phyloP scores from a whole-genome alignment of 92 coral and sea anemone genomes.

The Parazoanthus darwini region DNA sequence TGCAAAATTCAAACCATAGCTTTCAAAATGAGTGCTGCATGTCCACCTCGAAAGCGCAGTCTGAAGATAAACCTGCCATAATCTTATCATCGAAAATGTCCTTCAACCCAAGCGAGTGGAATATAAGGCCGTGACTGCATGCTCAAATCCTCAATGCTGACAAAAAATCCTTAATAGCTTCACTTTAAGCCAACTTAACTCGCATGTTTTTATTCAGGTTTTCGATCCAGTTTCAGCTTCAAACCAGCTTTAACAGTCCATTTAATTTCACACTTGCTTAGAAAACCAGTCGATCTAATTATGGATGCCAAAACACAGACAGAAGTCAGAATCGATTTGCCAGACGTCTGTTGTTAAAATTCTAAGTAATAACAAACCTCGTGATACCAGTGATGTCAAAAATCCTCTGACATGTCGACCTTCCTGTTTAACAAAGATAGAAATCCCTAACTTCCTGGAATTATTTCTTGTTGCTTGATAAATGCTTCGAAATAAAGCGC shows the following conservation, averaged over 20 bases:
- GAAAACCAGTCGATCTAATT: neutral
- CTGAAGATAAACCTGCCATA: neutral
- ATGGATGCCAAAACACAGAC: neutral
- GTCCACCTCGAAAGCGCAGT: neutral
- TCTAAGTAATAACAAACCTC: slow-evolving; percentile 11
- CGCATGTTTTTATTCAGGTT: neutral
- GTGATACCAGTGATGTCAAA: slow-evolving; percentile 5
- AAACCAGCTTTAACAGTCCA: no score
- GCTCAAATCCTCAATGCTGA: no score
- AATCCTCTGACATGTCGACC: slow-evolving; percentile 28
- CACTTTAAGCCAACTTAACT: no score
- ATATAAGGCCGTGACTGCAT: no score
- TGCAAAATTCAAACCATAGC: neutral
- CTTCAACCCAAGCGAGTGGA: no score
- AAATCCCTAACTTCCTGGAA: slow-evolving; percentile 2
- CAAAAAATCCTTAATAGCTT: no score
- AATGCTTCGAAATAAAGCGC: slow-evolving; percentile 2
- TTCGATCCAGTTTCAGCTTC: neutral
- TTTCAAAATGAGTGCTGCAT: neutral
- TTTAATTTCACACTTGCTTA: no score
- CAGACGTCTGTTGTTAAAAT: neutral
- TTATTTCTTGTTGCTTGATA: slow-evolving; percentile 34
- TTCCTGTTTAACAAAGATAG: neutral
- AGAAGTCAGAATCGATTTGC: neutral
- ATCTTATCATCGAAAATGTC: no score